phyloP scores from a whole-genome alignment of 1,140 invertebrate genomes.

The Hyles euphorbiae region DNA sequence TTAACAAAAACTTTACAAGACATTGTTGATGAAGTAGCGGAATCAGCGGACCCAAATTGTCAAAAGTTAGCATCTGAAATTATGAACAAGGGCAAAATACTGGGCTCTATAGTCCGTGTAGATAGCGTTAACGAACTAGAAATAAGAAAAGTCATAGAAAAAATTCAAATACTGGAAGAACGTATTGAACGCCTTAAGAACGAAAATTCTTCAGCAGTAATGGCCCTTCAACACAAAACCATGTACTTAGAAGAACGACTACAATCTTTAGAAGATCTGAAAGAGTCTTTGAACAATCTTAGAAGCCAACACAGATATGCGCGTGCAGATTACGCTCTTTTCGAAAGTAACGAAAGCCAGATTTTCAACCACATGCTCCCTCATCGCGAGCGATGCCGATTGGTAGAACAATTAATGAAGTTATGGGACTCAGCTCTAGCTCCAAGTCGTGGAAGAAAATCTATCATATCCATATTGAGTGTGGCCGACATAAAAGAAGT shows the following conservation, averaged over 20 bases:
- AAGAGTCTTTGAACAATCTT: slow-evolving; percentile 2
- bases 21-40: slow-evolving; percentile 13
- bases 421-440: slow-evolving; percentile 14
- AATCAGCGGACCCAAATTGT: not conserved
- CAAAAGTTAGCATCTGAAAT: slow-evolving; percentile 5
- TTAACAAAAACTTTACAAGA: slow-evolving; percentile 13
- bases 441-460: slow-evolving; percentile 6
- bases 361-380: slow-evolving; percentile 23
- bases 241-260: slow-evolving; percentile 17
- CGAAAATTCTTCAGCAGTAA: slow-evolving; percentile 14
- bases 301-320: not conserved
- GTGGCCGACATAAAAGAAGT: slow-evolving; percentile 12
- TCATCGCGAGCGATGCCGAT: slow-evolving; percentile 9
- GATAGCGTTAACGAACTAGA: slow-evolving; percentile 7
- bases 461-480: slow-evolving; percentile 24
- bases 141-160: slow-evolving; percentile 15
- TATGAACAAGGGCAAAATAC: not conserved
- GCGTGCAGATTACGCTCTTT: not conserved
- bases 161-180: slow-evolving; percentile 19
- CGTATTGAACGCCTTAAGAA: slow-evolving; percentile 10
- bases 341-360: not conserved
- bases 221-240: slow-evolving; percentile 19
- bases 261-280: slow-evolving; percentile 15
- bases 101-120: not conserved
- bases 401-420: slow-evolving; percentile 16